Conservation (phyloP, 1,140 invertebrate species). For the Apis laboriosa region DNA sequence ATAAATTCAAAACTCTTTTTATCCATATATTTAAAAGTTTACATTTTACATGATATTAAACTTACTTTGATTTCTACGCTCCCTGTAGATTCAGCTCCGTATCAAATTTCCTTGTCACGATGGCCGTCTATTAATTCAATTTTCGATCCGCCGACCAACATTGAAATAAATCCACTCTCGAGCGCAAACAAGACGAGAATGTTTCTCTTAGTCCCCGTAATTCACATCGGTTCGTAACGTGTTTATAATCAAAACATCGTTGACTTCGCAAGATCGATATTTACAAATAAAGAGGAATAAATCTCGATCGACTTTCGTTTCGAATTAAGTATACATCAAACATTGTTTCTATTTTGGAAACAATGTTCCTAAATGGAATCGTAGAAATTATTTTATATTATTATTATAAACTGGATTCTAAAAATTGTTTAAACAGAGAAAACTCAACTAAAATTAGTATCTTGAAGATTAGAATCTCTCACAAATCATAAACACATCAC, state of each 20-base stretch:
- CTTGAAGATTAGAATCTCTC: too few relatives aligned
- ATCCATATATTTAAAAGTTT: not conserved
- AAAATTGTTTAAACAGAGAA: too few relatives aligned
- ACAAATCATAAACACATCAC: too few relatives aligned
- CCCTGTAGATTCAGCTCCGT: not conserved
- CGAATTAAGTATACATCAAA: not conserved
- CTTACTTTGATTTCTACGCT: not conserved
- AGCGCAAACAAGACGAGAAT: slow-evolving; percentile 12
- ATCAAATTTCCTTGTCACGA: not conserved
- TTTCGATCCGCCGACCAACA: not conserved
- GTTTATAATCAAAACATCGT: slow-evolving; percentile 31
- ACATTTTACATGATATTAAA: too few relatives aligned
- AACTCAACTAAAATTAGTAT: too few relatives aligned
- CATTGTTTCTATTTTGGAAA: not conserved
- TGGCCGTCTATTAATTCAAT: slow-evolving; percentile 28
- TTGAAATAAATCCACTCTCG: slow-evolving; percentile 20
- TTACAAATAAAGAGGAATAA: slow-evolving; percentile 22
- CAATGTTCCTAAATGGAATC: too few relatives aligned
- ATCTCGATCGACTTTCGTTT: slow-evolving; percentile 5
- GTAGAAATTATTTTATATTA: not conserved
- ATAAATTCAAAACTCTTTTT: not conserved
- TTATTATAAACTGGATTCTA: too few relatives aligned
- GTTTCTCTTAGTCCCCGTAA: slow-evolving; percentile 20
- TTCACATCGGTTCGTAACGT: not conserved
- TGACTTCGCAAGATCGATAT: not conserved